Evolutionary conservation across 2,888 invertebrate species (phyloP), one percentile per base, ranked within the genome.

Genomic region (Mesorhabditis spiculigera): DNA sequence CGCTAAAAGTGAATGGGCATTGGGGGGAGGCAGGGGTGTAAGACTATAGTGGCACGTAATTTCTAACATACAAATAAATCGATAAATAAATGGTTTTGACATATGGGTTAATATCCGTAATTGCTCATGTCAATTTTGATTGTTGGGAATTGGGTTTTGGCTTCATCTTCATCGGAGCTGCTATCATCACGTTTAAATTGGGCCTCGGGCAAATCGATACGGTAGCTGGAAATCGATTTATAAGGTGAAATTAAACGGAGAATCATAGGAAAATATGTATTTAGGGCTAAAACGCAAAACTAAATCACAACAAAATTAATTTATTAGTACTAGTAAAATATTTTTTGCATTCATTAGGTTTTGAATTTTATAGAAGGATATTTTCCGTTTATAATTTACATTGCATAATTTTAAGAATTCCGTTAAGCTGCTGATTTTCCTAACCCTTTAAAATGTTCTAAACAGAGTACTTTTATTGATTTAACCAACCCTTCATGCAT

Each of bases 61-160:
- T 28, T 28, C 28, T 28, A 28, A 28, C 28, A 28, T 28, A 28
- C 28, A 28, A 28, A 28, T 28, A 28, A 28, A 28, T 28, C 28
- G 28, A 28, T 28, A 28, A 28, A 28, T 28, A 28, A 28, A 28
- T 28, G 28, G 28, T 28, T 28, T 28, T 28, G 28, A 28, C 28
- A 28, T 28, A 28, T 28, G 28, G 28, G 8, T 50, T 73, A 82
- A 74, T 86, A 85, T 67, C 84, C 83, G 77, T 85, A 85, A 69
- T 83, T 83, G 63, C 79, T 81, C 85, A 86, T 86, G 72, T 86
- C 82, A 67, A 86, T 86, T 71, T 86, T 76, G 61, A 86, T 78
- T 16, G 82, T 79, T 43, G 85, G 83, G 75, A 81, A 81, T 63
- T 78, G 81, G 68, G 75, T 75, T 28, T 70, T 72, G 62, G 68